Evolutionary conservation across 2,888 invertebrate genomes (phyloP), one percentile per base, ranked within the genome.

Genomic region (Blastobasis lacticolella): DNA sequence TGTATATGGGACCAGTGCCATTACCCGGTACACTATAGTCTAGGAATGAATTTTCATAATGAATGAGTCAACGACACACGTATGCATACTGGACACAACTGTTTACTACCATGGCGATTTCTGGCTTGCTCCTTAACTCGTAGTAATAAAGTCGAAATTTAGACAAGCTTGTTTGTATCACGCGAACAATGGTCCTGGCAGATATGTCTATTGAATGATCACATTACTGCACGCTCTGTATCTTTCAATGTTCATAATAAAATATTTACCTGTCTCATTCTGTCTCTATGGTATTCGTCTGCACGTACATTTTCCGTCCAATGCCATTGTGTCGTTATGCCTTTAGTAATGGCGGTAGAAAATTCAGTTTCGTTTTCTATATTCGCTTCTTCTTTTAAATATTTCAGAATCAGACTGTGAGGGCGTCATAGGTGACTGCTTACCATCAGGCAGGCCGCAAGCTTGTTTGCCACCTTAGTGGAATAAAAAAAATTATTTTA

Each of bases 201-300:
- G 66, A 64, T 60, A 61, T 66, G 68, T 71, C 74, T 73, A 81
- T 81, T 80, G 73, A 80, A 69, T 74, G 73, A 69, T 78, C 79
- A 79, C 73, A 76, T 80, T 77, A 77, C 73, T 69, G 71, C 77
- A 74, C 73, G 78, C 73, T 72, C 70, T 69, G 69, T 74, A 74
- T 77, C 71, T 71, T 71, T 78, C 73, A 78, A 77, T 81, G 78
- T 79, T 76, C 78, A 77, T 73, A 78, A 23, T 23, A 72, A 72
- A 68, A 73, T 67, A 59, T 63, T 54, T 50, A 55, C 5, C 57
- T 51, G 46, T 67, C 64, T 59, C 62, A 56, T 56, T 66, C 53
- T 41, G 53, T 51, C 62, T 54, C 49, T 42, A 54, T 50, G 43
- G 38, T 46, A 41, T 46, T 37, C 10, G 38, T 23, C 23, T 23